Evolutionary conservation across 2,797 vertebrate genomes (phyloP), one percentile per base, ranked within the genome.

Genomic region (Lates japonicus): DNA sequence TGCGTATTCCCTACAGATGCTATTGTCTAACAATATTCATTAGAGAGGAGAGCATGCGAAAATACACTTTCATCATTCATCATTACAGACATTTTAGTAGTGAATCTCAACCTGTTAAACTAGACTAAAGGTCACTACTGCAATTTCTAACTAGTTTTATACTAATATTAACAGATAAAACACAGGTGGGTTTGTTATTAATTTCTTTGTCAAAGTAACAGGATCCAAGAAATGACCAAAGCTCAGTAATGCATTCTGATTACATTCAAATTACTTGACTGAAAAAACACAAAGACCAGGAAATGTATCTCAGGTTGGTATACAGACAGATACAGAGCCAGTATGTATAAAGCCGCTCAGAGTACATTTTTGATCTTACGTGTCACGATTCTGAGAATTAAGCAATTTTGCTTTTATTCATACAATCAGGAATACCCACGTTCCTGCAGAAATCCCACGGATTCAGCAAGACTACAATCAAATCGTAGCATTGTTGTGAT

Each of bases 221-320:
- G 14, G 35, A 62, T 25, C 1, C 1, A 33, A 51, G 7, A 33
- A 44, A 39, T 52, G 16, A 52, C 22, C 3, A 49, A 65, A 60
- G 20, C 25, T 25, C 42, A 68, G 62, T 49, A 46, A 63, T 70
- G 60, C 58, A 44, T 66, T 70, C 74, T 54, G 73, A 80, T 46
- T 17, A 48, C 37, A 70, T 17, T 69, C 8, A 16, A 48, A 49
- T 64, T 0, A 22, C 46, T 6, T 35, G 19, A 20, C 16, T 8
- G 9, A 33, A 61, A 9, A 20, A 12, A 5, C 7, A 35, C 7
- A 31, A 46, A 60, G 29, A 31, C 14, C 4, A 31, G n/a, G 19
- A 54, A 41, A 61, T 31, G 12, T 14, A 9, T 41, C 39, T 51
- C 19, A 37, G 16, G 3, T 68, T 19, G 25, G 2, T 41, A 11